Evolutionary conservation across 1,140 invertebrate genomes (phyloP).

Genomic region (Bombus sylvicola): DNA sequence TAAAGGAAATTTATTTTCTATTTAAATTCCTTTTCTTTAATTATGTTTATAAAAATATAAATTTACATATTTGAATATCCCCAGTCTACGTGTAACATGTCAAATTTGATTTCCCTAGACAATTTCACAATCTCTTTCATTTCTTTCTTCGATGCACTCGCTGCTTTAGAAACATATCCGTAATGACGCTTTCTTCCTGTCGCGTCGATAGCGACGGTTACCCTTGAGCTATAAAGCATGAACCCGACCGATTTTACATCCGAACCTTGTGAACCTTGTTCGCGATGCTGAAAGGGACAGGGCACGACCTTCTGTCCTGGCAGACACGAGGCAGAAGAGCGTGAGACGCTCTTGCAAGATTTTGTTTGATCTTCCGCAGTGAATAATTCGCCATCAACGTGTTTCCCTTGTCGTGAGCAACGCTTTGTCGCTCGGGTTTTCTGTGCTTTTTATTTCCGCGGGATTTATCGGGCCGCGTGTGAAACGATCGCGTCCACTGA

Average conservation of each 20-base stretch:
- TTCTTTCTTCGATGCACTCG: not conserved
- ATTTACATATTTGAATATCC: too few species aligned
- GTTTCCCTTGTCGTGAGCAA: constrained; percentile 40
- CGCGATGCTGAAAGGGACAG: constrained; percentile 55
- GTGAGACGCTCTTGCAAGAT: constrained; percentile 58
- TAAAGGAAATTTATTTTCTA: not conserved
- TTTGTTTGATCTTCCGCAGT: constrained; percentile 60
- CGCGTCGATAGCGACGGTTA: not conserved
- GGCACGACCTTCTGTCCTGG: constrained; percentile 26
- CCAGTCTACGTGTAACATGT: too few species aligned
- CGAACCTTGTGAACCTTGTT: constrained; percentile 32
- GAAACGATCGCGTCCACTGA: not conserved
- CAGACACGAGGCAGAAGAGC: constrained; percentile 42
- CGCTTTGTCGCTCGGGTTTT: constrained; percentile 49
- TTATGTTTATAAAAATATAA: too few species aligned
- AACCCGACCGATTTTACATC: constrained; percentile 61
- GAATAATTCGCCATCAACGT: constrained; percentile 60
- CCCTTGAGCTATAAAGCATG: constrained; percentile 48
- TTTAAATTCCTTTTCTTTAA: not conserved
- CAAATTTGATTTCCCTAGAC: not conserved
- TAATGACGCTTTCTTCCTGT: not conserved
- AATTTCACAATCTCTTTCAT: not conserved
- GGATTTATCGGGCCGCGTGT: constrained; percentile 23
- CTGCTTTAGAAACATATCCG: not conserved
- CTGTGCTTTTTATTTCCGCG: constrained; percentile 19